Evolutionary conservation across 1,140 invertebrate species (phyloP).

Genomic region (Tetragonula clypearis): DNA sequence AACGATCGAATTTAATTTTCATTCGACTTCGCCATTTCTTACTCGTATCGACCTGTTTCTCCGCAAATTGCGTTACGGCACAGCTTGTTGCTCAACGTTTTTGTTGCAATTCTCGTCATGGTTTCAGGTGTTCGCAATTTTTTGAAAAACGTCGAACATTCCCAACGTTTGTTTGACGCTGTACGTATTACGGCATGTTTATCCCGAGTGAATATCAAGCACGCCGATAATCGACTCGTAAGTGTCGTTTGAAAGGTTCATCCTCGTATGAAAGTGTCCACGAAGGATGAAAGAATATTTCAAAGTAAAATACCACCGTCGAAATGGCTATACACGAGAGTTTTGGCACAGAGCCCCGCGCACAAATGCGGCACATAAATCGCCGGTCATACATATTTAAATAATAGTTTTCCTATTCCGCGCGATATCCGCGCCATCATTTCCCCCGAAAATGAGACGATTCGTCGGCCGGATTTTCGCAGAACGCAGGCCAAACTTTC

Average conservation of each 20-base stretch:
- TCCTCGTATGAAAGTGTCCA: background rate
- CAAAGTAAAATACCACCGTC: background rate
- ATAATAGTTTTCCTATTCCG: constrained; percentile 25
- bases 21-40: no score
- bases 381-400: constrained; percentile 15
- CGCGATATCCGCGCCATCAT: constrained; percentile 20
- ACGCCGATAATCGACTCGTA: no score
- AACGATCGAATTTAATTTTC: no score
- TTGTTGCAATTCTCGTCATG: no score
- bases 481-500: background rate
- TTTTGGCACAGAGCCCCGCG: constrained; percentile 11
- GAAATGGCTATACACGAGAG: background rate
- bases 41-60: no score
- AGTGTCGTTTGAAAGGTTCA: background rate
- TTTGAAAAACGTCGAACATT: no score
- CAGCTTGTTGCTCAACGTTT: no score
- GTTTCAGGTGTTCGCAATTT: no score
- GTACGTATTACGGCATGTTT: no score
- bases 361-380: background rate
- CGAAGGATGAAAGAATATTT: background rate
- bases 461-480: background rate
- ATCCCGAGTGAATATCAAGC: no score
- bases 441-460: background rate
- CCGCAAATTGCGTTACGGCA: no score
- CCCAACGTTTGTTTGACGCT: no score